A percentile compares a stretch with the other conserved stretches of the same genome.
Evolutionary conservation across 35 echinoderm and acorn worm genomes (phyloP).

Genomic region (Anneissia japonica): DNA sequence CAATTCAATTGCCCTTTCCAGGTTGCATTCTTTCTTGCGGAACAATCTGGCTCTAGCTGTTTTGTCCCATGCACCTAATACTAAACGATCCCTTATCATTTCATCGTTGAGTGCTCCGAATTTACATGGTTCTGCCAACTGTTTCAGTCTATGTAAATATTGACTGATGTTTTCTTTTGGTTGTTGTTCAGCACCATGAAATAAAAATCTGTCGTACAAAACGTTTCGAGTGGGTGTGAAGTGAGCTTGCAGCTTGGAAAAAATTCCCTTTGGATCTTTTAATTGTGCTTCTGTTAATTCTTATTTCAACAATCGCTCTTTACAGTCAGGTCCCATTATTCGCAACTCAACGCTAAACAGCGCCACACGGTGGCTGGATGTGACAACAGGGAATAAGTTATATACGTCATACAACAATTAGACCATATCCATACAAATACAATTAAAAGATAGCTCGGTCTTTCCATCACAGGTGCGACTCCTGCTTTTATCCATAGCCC

Average conservation of each 20-base stretch:
- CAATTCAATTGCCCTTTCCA: slow-evolving; percentile 16
- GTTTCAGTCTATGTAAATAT: slow-evolving; percentile 10
- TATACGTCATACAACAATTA: no score
- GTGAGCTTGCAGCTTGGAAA: slow-evolving; percentile 11
- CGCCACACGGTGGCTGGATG: no score
- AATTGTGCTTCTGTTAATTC: not conserved
- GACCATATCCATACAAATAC: no score
- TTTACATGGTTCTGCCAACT: slow-evolving; percentile 20
- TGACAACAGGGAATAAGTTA: no score
- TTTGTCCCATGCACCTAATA: slow-evolving; percentile 13
- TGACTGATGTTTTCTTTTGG: slow-evolving; percentile 17
- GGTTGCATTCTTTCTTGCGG: slow-evolving; percentile 4
- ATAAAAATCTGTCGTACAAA: slow-evolving; percentile 23
- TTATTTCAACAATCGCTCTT: not conserved
- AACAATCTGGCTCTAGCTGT: slow-evolving; percentile 6
- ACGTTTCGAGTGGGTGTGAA: slow-evolving; percentile 17
- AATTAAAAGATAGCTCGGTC: no score
- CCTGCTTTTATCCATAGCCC: no score
- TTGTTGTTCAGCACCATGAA: slow-evolving; percentile 2
- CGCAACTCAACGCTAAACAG: no score
- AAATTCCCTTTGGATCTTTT: slow-evolving; percentile 1
- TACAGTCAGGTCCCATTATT: not conserved
- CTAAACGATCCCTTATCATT: slow-evolving; percentile 37
- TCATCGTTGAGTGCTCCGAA: slow-evolving; percentile 20
- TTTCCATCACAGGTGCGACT: no score